A percentile compares a stretch with the other conserved stretches of the same genome.
These are phyloP conservation scores for Drosophila tanythrix DNA, from an alignment of 2,888 invertebrate species.

Conservation along the genomic window DNA sequence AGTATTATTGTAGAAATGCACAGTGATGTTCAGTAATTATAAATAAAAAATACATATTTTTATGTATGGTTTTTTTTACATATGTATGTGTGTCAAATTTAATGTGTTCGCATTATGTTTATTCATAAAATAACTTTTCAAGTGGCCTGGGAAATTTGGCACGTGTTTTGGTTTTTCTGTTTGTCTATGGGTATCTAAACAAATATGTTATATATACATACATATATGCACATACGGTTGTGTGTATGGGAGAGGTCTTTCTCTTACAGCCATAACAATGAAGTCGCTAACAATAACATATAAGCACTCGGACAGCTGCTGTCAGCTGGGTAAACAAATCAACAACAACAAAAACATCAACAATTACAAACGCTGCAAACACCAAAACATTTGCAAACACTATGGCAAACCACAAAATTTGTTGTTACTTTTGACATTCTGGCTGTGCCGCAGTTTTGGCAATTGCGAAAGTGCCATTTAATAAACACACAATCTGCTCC, in stretches of 20 bases:
- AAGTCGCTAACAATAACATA: constrained; percentile 58
- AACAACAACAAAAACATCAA: constrained; percentile 26
- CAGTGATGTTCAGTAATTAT: constrained; percentile 1
- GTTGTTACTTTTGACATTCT: constrained; percentile 35
- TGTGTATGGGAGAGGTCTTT: constrained; percentile 11
- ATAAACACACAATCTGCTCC: constrained; percentile 40
- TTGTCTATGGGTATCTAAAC: constrained; percentile 28
- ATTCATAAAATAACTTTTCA: constrained; percentile 28
- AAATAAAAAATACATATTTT: constrained; percentile 8
- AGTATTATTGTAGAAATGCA: background rate
- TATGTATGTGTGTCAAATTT: constrained; percentile 12
- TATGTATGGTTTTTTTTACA: background rate
- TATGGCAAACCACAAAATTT: constrained; percentile 49
- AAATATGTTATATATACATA: constrained; percentile 7
- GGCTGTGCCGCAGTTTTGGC: constrained; percentile 19
- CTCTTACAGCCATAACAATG: constrained; percentile 62
- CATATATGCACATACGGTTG: background rate
- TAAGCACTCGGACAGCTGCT: constrained; percentile 46
- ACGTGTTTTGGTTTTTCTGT: constrained; percentile 42
- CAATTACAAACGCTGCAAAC: constrained; percentile 43
- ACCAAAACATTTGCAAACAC: constrained; percentile 64
- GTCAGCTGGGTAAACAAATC: constrained; percentile 60
- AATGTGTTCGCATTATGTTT: constrained; percentile 23
- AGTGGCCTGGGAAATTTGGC: constrained; percentile 52
- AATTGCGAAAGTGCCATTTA: constrained; percentile 36